Conservation (phyloP, 2,113 vertebrate genomes). For the Nesoenas mayeri region DNA sequence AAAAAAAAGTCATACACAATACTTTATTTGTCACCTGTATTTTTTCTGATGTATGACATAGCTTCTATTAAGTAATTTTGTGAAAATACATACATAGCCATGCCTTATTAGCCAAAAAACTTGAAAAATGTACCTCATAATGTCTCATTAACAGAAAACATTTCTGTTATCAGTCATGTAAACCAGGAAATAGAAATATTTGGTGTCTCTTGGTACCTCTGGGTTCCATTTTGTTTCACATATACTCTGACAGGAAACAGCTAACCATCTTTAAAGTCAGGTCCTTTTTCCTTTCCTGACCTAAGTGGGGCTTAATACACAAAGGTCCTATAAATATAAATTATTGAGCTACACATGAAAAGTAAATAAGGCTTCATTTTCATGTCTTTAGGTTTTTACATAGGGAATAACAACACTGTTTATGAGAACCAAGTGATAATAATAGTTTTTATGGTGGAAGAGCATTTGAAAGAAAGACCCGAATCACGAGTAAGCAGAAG, state of each 20-base stretch:
- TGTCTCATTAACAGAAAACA: not conserved
- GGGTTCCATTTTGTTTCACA: not conserved
- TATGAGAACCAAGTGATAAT: not conserved
- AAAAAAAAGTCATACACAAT: not conserved
- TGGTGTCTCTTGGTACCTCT: not conserved
- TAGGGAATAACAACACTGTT: not conserved
- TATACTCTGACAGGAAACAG: not conserved
- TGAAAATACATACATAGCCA: not conserved
- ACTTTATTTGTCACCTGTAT: not conserved
- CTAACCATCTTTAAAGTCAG: accelerated
- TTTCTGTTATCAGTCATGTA: not conserved
- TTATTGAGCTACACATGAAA: not conserved
- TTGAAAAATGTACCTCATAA: accelerated
- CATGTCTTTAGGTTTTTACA: not conserved
- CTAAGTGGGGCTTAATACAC: not conserved
- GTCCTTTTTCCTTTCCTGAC: not conserved
- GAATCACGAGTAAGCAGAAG: not conserved
- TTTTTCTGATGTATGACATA: not conserved
- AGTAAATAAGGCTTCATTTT: not conserved
- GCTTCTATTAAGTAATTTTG: not conserved
- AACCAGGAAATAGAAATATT: not conserved
- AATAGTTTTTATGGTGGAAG: not conserved
- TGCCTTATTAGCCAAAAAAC: not conserved
- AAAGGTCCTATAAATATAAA: not conserved
- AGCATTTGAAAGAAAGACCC: not conserved